These are phyloP conservation scores for Lordiphosa stackelbergi DNA, from an alignment of 1,140 invertebrate species.

Conservation along the genomic window DNA sequence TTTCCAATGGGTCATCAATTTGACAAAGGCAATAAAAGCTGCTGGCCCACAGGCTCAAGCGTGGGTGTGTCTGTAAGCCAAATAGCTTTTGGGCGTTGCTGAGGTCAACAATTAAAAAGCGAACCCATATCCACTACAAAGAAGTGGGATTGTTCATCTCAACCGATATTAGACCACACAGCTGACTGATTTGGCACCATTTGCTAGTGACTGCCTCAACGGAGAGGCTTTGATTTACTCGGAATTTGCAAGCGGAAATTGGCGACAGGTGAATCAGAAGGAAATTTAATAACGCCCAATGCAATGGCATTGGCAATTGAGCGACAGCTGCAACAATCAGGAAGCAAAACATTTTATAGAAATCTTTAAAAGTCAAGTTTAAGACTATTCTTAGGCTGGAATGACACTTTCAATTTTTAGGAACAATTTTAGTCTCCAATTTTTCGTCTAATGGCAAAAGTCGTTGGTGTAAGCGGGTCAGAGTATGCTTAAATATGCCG, in stretches of 20 bases:
- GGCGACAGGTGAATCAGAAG: conserved; percentile 49
- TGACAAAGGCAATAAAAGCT: conserved; percentile 22
- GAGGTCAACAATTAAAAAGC: conserved; percentile 54
- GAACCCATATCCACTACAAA: conserved; percentile 26
- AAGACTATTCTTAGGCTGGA: no score
- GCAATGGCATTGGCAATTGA: conserved; percentile 23
- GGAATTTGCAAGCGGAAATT: conserved; percentile 26
- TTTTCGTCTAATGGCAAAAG: no score
- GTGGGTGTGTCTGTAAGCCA: conserved; percentile 18
- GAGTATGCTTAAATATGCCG: no score
- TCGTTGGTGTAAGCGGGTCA: no score
- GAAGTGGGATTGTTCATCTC: neutral
- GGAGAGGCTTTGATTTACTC: conserved; percentile 1
- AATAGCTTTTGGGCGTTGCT: conserved; percentile 32
- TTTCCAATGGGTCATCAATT: conserved; percentile 43
- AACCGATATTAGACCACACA: conserved; percentile 23
- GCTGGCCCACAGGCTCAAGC: neutral
- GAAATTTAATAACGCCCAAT: conserved; percentile 53
- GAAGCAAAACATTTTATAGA: conserved; percentile 9
- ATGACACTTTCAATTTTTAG: no score
- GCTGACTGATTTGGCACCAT: conserved; percentile 43
- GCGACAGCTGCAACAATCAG: conserved; percentile 33
- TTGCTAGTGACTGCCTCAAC: conserved; percentile 30
- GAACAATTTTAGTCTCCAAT: no score
- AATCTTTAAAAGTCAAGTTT: conserved; percentile 2